These are phyloP conservation scores for Luperina testacea DNA, from an alignment of 2,888 invertebrate genomes.

Conservation along the genomic window DNA sequence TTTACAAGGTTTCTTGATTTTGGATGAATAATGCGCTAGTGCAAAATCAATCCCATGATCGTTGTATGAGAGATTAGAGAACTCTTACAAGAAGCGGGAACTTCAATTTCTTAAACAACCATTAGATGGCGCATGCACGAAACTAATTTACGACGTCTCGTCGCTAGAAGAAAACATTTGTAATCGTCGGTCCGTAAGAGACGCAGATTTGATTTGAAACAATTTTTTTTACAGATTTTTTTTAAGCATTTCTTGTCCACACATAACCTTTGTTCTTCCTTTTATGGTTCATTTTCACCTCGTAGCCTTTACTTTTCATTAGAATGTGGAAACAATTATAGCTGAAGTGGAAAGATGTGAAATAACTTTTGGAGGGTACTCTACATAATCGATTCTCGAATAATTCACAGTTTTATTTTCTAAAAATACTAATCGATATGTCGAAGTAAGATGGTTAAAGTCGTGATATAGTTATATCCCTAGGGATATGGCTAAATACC, in stretches of 20 bases:
- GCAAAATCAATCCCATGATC: neutral
- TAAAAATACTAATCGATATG: neutral
- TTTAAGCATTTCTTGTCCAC: neutral
- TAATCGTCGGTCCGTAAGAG: neutral
- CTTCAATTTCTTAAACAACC: neutral
- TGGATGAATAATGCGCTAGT: neutral
- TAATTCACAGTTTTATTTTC: neutral
- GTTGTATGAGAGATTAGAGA: neutral
- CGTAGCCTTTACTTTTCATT: neutral
- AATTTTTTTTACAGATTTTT: neutral
- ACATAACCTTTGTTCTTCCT: neutral
- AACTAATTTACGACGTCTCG: neutral
- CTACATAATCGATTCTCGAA: neutral
- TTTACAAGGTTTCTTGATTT: neutral
- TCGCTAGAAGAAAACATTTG: neutral
- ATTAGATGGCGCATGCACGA: neutral
- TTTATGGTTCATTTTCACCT: neutral
- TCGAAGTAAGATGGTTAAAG: too few relatives aligned
- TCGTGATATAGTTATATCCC: too few relatives aligned
- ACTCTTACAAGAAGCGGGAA: too few relatives aligned
- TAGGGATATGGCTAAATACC: too few relatives aligned
- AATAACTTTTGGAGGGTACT: neutral
- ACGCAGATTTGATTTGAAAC: too few relatives aligned
- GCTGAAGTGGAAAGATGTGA: neutral
- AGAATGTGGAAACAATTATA: neutral